These are phyloP conservation scores for Sebastes miniatus DNA, from an alignment of 2,797 vertebrate genomes.

Conservation along the genomic window DNA sequence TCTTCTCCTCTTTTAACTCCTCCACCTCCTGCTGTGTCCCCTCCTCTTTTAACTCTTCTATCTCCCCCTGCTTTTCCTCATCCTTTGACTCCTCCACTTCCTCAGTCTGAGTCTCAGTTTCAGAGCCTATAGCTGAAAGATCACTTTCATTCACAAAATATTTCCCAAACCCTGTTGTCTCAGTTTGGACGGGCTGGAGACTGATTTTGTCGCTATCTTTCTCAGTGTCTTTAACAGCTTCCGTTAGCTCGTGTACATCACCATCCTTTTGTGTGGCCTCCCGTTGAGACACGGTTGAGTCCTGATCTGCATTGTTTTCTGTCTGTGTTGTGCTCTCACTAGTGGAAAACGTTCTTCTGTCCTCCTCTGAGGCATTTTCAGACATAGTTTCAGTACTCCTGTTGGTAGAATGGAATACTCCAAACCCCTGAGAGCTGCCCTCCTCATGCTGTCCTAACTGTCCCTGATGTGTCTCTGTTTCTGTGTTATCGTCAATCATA, in stretches of 20 bases:
- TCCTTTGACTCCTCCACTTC: not conserved
- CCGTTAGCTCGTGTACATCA: not conserved
- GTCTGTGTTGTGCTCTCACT: not conserved
- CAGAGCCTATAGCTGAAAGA: not conserved
- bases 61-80: not conserved
- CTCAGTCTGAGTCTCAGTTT: not conserved
- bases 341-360: not conserved
- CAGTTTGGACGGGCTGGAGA: not conserved
- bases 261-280: not conserved
- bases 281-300: not conserved
- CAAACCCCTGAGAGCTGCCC: not conserved
- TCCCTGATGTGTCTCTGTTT: not conserved
- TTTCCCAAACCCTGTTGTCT: not conserved
- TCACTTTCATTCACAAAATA: not conserved
- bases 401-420: not conserved
- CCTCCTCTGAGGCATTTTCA: conserved; percentile 14
- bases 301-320: not conserved
- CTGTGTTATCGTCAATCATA: not conserved
- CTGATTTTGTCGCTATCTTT: not conserved
- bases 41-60: not conserved
- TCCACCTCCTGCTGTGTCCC: too few relatives aligned
- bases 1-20: too few relatives aligned
- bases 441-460: not conserved
- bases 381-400: not conserved
- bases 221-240: not conserved